Base-by-base conservation (phyloP, 1,140 invertebrate species). In the Tribolium madens region DNA sequence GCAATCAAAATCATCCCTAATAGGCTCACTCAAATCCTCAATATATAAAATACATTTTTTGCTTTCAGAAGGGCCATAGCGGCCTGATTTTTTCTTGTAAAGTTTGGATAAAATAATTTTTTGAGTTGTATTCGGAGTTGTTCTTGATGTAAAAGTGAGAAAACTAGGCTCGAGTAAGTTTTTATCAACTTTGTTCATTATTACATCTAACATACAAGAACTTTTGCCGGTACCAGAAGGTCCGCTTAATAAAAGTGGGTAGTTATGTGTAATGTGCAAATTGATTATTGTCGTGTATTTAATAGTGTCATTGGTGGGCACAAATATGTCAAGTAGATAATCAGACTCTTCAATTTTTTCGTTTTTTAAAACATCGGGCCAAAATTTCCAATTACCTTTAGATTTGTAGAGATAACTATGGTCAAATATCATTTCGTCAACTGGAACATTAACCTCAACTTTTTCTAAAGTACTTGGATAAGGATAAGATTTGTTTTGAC, bases 161-260 rank as follows among this genome's bases (percentile, higher is more conserved):
- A 96, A 93, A 33, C 91, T 90, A 0, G 94, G 91, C 48, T 93
- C 90, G 83, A 90, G 96, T 26, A 89, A 84, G 0, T 94, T 89
- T 76, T 93, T 89, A 76, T 91, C 87, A 9, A 96, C 84, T 78
- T 91, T 91, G 82, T 93, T 93, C 89, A 95, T 92, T 75, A 97
- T 87, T 82, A 93, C 91, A 83, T 97, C 92, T 88, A 95, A 92
- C 7, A 97, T 90, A 81, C 95, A 96, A 78, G 93, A 92, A 78
- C 91, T 96, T 87, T 98, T 98, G 0, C 96, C 96, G 0, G 96
- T 97, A 17, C 96, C 96, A 4, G 95, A 96, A 1, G 95, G 93
- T 0, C 96, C 96, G 7, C 95, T 92, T 21, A 98, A 84, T 12
- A 98, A 85, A 80, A 95, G 87, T 4, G 94, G 91, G 73, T 91